Base-by-base conservation (phyloP, 1,140 invertebrate species). In the Lepidurus couesii region DNA sequence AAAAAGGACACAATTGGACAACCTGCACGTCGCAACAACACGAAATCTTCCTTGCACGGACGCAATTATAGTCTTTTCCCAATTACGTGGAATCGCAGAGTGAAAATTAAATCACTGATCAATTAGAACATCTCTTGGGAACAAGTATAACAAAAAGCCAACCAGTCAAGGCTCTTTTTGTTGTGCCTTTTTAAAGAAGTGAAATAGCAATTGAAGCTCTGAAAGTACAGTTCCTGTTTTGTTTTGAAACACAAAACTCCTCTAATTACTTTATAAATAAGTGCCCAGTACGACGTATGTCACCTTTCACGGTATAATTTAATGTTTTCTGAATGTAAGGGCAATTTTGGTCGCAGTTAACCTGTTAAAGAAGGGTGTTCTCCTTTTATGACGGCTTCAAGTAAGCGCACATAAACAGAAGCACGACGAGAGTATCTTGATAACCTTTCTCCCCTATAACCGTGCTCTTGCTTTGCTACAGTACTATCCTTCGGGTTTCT, bases 1-100 rank as follows among this genome's bases (percentile, higher is more conserved):
- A 65, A 65, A 65, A 65, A 65, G 53, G 53, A 65, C 53, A 65
- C 53, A 65, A 65, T 65, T 65, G 53, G 53, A 65, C 53, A 65
- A n/a, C 13, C 53, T 65, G 53, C 16, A 65, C 53, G 53, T 65
- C 13, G 53, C 8, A 65, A 65, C 21, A 65, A 16, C 53, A 65
- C 53, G 53, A 65, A 65, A n/a, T 21, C 53, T 65, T 21, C 53
- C 13, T 34, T 65, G 53, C 53, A 65, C 53, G 53, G 5, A 65
- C 16, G 53, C 53, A 65, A 65, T 65, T 65, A 65, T 9, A 7
- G 53, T 65, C 53, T 16, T 65, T 65, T 16, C 53, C 53, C 53
- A 65, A 65, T 65, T 65, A 65, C 4, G 53, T 7, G 13, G 21
- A 13, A 65, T 21, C 53, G 53, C 53, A 65, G 53, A 65, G 16